Conservation (phyloP, 2,888 invertebrate genomes). For the Tolmerus cingulatus region DNA sequence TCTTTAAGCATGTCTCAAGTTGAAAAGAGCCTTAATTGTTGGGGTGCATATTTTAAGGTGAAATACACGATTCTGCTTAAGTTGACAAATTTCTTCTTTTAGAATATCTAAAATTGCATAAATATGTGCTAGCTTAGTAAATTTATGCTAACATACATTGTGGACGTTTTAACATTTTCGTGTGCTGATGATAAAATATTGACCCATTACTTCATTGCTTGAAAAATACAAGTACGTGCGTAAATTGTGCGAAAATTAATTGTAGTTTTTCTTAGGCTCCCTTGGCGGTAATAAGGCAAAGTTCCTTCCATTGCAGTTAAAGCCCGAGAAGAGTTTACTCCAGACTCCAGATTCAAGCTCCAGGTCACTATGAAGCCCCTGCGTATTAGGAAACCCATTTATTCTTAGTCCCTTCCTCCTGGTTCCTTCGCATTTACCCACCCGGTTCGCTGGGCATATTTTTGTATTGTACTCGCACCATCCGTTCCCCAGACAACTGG, state of each 20-base stretch:
- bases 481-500: background rate
- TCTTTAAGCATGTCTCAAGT: background rate
- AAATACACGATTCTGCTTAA: background rate
- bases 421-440: background rate
- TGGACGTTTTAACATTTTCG: background rate
- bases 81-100: background rate
- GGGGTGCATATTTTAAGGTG: background rate
- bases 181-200: background rate
- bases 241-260: background rate
- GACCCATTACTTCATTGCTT: background rate
- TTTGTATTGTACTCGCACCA: background rate
- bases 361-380: background rate
- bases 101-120: background rate
- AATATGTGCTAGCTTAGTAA: too few species aligned
- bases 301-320: background rate
- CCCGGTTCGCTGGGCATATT: background rate
- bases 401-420: background rate
- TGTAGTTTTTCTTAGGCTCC: background rate
- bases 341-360: background rate
- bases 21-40: background rate
- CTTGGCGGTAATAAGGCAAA: background rate
- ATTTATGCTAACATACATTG: background rate
- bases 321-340: background rate
- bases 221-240: background rate
- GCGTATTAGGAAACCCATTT: background rate